Conservation (phyloP, 53 echinoderm and acorn worm species). For the Echinometra lucunter region DNA sequence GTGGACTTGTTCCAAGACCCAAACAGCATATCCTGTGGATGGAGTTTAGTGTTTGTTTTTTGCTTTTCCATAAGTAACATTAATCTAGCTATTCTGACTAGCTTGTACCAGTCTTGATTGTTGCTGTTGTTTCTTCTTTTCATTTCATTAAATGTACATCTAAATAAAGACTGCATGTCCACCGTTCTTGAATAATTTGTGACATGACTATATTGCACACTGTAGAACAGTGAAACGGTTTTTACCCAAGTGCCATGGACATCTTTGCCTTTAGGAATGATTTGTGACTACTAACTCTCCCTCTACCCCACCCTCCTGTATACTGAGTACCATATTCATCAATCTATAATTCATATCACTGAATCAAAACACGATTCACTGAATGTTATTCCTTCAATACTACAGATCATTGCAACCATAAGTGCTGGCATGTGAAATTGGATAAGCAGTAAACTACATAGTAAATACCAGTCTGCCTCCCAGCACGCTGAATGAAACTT, state of each 20-base stretch:
- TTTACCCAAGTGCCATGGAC: background rate
- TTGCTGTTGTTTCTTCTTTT: background rate
- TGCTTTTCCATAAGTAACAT: background rate
- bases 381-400: background rate
- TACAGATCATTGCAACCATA: slow-evolving; percentile 8
- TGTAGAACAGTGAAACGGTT: background rate
- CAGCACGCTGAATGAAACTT: slow-evolving; percentile 21
- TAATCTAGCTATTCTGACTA: background rate
- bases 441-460: background rate
- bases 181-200: too few species aligned
- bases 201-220: too few species aligned
- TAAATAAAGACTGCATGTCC: background rate
- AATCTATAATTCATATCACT: slow-evolving; percentile 28
- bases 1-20: background rate
- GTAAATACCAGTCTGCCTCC: slow-evolving; percentile 5
- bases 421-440: slow-evolving; percentile 39
- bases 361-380: slow-evolving; percentile 18
- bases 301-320: background rate
- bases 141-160: background rate
- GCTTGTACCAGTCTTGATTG: background rate
- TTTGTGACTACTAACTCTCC: background rate
- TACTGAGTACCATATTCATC: slow-evolving; percentile 2
- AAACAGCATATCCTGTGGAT: background rate
- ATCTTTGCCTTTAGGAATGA: background rate
- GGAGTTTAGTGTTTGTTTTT: background rate